phyloP scores from a whole-genome alignment of 2,113 vertebrate species.

The Amphiprion percula region DNA sequence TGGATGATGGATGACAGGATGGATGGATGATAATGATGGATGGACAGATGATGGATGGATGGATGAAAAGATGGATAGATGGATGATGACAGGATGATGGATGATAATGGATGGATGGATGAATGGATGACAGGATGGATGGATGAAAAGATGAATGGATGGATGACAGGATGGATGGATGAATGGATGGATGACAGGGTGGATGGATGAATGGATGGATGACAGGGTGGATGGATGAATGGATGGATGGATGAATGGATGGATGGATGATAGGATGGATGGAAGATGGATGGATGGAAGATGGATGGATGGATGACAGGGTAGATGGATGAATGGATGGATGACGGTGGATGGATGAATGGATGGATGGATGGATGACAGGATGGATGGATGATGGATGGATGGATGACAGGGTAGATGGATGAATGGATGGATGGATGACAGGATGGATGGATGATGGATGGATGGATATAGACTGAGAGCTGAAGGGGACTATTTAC shows the following conservation, averaged over 20 bases:
- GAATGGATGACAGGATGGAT: not conserved
- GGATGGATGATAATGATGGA: too few species aligned
- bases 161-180: not conserved
- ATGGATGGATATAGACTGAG: constrained; percentile 7
- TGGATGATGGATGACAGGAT: too few species aligned
- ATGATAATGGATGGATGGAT: too few species aligned
- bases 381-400: not conserved
- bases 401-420: not conserved
- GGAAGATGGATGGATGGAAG: not conserved
- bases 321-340: not conserved
- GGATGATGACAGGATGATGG: too few species aligned
- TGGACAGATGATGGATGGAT: too few species aligned
- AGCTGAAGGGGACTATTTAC: not conserved
- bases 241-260: not conserved
- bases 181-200: not conserved
- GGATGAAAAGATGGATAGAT: too few species aligned
- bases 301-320: not conserved
- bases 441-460: not conserved
- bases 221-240: not conserved
- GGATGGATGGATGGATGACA: not conserved
- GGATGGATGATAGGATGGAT: not conserved
- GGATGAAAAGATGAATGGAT: not conserved
- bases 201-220: constrained; percentile 4
- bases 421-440: too few species aligned
- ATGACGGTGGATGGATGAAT: not conserved